Conservation (phyloP, 2,888 invertebrate genomes). For the Drosophila multiciliata region DNA sequence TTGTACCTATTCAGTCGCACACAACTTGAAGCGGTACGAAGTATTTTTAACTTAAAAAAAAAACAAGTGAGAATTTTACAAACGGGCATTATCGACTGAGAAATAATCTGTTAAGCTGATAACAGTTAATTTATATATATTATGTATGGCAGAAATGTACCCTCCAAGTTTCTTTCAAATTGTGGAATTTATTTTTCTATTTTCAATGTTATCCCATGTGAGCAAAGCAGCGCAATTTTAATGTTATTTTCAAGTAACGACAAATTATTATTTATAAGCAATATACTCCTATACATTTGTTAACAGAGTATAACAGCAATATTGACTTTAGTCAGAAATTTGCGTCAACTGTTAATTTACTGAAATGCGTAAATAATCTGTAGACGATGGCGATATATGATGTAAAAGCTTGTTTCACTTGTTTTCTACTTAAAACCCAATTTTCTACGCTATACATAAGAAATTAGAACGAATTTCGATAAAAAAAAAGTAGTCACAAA, state of each 20-base stretch:
- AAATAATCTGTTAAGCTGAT: not conserved
- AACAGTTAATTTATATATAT: not conserved
- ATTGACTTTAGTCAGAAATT: not conserved
- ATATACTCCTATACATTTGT: not conserved
- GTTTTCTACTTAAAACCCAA: not conserved
- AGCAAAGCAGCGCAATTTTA: not conserved
- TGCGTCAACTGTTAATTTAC: not conserved
- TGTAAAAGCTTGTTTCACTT: not conserved
- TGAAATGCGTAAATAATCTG: constrained; percentile 1
- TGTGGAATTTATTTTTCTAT: not conserved
- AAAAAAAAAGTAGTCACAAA: not conserved
- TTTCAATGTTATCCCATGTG: not conserved
- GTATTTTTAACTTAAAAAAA: constrained; percentile 11
- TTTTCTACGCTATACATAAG: not conserved
- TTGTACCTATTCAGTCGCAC: constrained; percentile 9
- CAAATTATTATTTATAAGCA: not conserved
- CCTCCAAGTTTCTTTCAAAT: not conserved
- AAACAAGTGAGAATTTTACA: not conserved
- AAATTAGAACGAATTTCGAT: not conserved
- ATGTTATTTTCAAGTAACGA: too few species aligned
- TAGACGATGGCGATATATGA: too few species aligned
- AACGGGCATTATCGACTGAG: not conserved
- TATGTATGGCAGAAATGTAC: not conserved
- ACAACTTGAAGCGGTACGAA: constrained; percentile 8
- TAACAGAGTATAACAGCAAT: not conserved